A percentile compares a stretch with the other conserved stretches of the same genome.
Evolutionary conservation across 1,140 invertebrate genomes (phyloP).

Genomic region (Diabrotica virgifera): DNA sequence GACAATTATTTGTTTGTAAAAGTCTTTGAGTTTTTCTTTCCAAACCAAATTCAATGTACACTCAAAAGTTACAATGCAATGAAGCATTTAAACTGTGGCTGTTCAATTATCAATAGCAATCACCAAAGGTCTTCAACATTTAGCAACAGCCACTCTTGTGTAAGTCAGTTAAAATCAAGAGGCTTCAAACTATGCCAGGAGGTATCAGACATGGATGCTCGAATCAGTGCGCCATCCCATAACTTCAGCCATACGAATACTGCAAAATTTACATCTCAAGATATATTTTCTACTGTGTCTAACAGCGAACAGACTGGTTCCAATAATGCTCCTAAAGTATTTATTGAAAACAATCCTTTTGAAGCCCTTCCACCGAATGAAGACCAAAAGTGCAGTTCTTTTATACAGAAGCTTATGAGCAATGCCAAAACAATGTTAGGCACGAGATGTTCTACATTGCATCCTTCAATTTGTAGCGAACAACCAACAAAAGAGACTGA

Average conservation of each 20-base stretch:
- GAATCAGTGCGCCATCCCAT: background rate
- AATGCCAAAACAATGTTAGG: slow-evolving; percentile 31
- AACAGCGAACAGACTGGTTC: background rate
- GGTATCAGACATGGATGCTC: background rate
- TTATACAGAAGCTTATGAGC: slow-evolving; percentile 33
- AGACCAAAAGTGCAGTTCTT: slow-evolving; percentile 3
- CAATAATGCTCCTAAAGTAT: background rate
- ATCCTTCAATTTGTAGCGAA: background rate
- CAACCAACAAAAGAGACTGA: background rate
- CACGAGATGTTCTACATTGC: slow-evolving; percentile 25
- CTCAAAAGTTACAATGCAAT: background rate
- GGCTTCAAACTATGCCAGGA: background rate
- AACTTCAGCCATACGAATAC: background rate
- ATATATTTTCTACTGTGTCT: too few relatives aligned
- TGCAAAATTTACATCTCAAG: too few relatives aligned
- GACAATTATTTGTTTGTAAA: background rate
- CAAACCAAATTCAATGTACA: background rate
- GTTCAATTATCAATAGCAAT: background rate
- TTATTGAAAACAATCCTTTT: background rate
- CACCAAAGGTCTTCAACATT: background rate
- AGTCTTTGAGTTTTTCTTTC: background rate
- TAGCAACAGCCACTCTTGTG: background rate
- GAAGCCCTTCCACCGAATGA: background rate
- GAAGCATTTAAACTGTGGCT: background rate
- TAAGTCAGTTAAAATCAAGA: background rate